Evolutionary conservation across 2,113 vertebrate species (phyloP), one percentile per base, ranked within the genome.

Genomic region (Todiramphus chloris): DNA sequence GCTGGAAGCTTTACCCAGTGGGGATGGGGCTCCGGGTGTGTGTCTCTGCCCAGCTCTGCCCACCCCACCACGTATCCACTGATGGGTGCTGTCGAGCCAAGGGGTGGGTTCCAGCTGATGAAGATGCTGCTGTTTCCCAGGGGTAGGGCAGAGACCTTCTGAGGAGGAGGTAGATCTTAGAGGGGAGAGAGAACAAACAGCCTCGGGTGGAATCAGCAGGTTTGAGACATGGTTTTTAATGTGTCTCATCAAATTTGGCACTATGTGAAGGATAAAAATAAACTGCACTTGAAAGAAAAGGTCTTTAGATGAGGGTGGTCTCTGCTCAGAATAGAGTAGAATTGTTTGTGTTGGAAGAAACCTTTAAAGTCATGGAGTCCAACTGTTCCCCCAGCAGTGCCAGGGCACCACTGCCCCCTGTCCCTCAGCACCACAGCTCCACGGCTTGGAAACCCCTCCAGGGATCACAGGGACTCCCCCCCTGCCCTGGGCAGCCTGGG

Each of bases 1-100:
- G 75, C 50, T 2, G 97, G 67, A 2, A 97, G 79, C 77, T 95
- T 96, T 1, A 97, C 33, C 98, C 98, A 98, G 77, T 53, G 15
- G 3, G n/a, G 70, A 7, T 4, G 68, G 13, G 64, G 63, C n/a
- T 43, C 55, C 5, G 0, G 14, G 14, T 0, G 3, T 0, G 3
- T 2, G 5, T 9, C 9, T 3, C 21, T 16, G 15, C 10, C 9
- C 4, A 33, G 4, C 11, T 92, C 87, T 70, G 77, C 86, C 98
- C 98, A 98, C 46, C 97, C 96, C 70, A 98, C 94, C 35, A 98
- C 35, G 0, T 98, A 98, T 1, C 97, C 96, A 11, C 37, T 73
- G 21, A 97, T 1, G 3, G 88, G 8, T 3, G 33, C 1, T 0
- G 51, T 0, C 0, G 31, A 1, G 1, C 11, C 10, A 1, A 1